A percentile compares a stretch with the other conserved stretches of the same genome.
Evolutionary conservation across 2,888 invertebrate genomes (phyloP).

Genomic region (Melieria omissa): DNA sequence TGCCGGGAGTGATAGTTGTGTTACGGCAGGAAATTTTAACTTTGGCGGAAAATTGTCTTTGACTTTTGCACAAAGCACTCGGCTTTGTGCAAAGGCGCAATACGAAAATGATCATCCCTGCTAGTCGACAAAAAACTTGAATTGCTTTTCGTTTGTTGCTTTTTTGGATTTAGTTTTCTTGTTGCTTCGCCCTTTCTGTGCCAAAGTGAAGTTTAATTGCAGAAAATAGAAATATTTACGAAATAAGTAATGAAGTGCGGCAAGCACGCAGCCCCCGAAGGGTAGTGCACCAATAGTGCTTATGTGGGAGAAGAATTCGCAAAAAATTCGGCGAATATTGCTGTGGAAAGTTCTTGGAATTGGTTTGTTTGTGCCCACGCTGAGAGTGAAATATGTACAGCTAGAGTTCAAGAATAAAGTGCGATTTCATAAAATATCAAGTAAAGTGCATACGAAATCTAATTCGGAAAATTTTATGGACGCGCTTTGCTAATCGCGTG

Average conservation of each 20-base stretch:
- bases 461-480: not conserved
- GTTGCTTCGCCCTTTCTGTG: constrained; percentile 19
- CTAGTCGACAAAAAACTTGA: constrained; percentile 23
- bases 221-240: not conserved
- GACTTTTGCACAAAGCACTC: no score
- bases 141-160: constrained; percentile 12
- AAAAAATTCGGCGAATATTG: no score
- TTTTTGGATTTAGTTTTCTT: constrained; percentile 26
- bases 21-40: no score
- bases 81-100: no score
- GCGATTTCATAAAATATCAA: not conserved
- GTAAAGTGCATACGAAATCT: not conserved
- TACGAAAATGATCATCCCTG: not conserved
- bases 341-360: constrained; percentile 7
- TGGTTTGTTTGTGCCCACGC: constrained; percentile 30
- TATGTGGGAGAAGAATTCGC: no score
- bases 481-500: not conserved
- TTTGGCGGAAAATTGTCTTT: no score
- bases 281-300: not conserved
- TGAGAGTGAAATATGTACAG: constrained; percentile 12
- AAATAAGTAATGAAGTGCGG: not conserved
- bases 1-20: no score
- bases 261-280: not conserved
- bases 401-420: not conserved
- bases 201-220: constrained; percentile 2